Percentiles rank a stretch among this genome's conserved stretches.
These are phyloP conservation scores for Lycophotia porphyrea DNA, from an alignment of 2,888 invertebrate species.

Conservation along the genomic window DNA sequence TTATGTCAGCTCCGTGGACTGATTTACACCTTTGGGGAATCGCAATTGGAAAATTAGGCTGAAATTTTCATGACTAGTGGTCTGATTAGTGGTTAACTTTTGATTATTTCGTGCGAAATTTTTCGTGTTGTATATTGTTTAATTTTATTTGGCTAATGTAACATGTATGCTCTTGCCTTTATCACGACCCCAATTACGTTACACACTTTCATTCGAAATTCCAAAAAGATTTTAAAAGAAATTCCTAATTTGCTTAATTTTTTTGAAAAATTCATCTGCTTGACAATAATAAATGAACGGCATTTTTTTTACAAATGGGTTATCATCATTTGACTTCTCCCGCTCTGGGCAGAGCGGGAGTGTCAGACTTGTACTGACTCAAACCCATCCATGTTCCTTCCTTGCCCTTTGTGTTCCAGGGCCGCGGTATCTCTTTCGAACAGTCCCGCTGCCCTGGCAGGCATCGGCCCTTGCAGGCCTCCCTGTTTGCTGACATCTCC, in stretches of 20 bases:
- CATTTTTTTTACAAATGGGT: too few relatives aligned
- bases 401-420: too few relatives aligned
- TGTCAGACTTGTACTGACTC: too few relatives aligned
- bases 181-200: not conserved
- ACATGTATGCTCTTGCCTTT: not conserved
- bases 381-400: too few relatives aligned
- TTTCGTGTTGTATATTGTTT: not conserved
- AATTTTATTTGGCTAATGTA: not conserved
- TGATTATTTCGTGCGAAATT: not conserved
- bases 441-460: too few relatives aligned
- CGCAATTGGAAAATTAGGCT: conserved; percentile 7
- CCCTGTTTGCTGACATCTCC: too few relatives aligned
- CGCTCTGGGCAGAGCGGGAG: too few relatives aligned
- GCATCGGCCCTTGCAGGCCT: too few relatives aligned
- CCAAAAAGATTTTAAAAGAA: not conserved
- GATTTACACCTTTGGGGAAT: conserved; percentile 18
- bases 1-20: conserved; percentile 40
- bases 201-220: not conserved
- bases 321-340: too few relatives aligned
- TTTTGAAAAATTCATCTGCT: not conserved
- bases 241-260: not conserved
- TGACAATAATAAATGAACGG: not conserved
- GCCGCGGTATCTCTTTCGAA: too few relatives aligned
- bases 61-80: not conserved
- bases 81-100: not conserved